A percentile compares a stretch with the other conserved stretches of the same genome.
Conservation (phyloP, 1,140 invertebrate genomes). For the Nylanderia fulva region DNA sequence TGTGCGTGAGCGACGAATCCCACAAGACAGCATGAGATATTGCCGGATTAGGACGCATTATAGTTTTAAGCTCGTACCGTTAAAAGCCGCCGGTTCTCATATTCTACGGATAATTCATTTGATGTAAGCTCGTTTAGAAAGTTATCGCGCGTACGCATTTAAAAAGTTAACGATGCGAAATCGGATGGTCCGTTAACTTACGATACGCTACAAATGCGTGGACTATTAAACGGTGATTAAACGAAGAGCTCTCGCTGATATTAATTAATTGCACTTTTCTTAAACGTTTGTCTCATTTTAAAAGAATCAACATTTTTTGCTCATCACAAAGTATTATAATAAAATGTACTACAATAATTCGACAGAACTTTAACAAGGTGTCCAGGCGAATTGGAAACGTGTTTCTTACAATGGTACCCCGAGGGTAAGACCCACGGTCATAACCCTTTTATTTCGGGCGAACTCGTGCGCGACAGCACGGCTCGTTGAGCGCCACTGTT, state of each 20-base stretch:
- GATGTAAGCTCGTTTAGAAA: conserved; percentile 46
- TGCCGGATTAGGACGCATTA: conserved; percentile 82
- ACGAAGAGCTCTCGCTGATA: not conserved
- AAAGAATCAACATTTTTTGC: too few species aligned
- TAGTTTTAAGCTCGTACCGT: conserved; percentile 81
- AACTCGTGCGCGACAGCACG: conserved; percentile 78
- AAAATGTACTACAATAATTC: not conserved
- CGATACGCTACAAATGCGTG: not conserved
- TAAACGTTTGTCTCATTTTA: too few species aligned
- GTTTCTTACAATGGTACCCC: conserved; percentile 27
- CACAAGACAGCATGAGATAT: conserved; percentile 82
- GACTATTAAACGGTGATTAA: conserved; percentile 9
- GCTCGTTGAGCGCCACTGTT: conserved; percentile 84
- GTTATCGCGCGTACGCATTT: conserved; percentile 30
- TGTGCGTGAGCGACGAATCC: conserved; percentile 81
- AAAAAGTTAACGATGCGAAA: conserved; percentile 33
- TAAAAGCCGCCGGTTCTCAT: conserved; percentile 79
- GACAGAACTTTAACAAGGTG: not conserved
- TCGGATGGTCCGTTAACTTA: conserved; percentile 32
- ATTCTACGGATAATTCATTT: conserved; percentile 49
- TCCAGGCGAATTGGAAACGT: not conserved
- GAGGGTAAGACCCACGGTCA: conserved; percentile 29
- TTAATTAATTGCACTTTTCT: not conserved
- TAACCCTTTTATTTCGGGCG: conserved; percentile 78
- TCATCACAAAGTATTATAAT: not conserved